Evolutionary conservation across 2,797 vertebrate species (phyloP), one percentile per base, ranked within the genome.

Genomic region (Basileuterus tristriatus): DNA sequence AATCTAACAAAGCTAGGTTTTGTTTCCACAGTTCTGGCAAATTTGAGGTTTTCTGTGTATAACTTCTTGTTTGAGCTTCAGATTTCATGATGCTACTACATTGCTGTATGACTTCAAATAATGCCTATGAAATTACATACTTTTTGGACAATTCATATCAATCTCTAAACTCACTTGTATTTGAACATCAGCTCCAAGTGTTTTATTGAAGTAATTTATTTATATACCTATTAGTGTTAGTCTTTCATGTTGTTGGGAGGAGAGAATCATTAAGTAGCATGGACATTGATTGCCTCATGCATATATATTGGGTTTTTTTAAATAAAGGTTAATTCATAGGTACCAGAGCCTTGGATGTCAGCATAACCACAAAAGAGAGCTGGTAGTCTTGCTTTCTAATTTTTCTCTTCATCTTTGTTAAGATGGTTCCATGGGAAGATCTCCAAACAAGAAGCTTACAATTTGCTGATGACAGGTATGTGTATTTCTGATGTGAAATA

Each of bases 361-460:
- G 50, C 20, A 89, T 74, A 92, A 30, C 56, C 50, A 84, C 85
- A 88, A 87, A 74, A 81, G 65, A 89, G 53, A 83, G 29, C 55
- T 93, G 72, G 4, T 96, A 77, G 86, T 96, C 95, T 93, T 95
- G 55, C 71, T 97, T 95, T 96, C 74, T 97, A 92, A 97, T 97
- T 94, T 98, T 98, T 97, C 60, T 97, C 34, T 97, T 98, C 78
- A 87, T 81, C 94, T 95, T 96, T 95, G 20, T 97, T 78, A 98
- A 99, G 99, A 98, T 99, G 99, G 99, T 99, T 99, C 98, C 99
- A 99, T 87, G 99, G 99, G 97, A 99, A 99, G 98, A 99, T 99
- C 98, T 99, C 98, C 94, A 99, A 99, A 97, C 99, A 99, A 98
- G 99, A 99, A 94, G 99, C 99, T 93, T 99, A 99, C 97, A 99